Percentiles rank a stretch among this genome's conserved stretches.
phyloP scores from a whole-genome alignment of 2,797 vertebrate genomes.

The Neosilurus hyrtlii region DNA sequence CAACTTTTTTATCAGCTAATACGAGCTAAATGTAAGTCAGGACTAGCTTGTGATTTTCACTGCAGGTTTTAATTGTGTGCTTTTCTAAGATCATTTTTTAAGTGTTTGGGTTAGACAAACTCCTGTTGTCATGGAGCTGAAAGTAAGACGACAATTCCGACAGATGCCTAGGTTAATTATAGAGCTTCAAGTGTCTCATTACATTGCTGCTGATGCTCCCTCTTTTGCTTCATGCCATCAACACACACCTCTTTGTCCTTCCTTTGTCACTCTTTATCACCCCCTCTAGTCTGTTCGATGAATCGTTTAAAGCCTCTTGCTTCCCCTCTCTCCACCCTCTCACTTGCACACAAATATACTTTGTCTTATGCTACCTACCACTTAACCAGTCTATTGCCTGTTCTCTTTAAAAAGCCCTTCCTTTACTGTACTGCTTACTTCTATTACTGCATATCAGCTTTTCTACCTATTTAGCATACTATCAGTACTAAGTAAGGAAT shows the following conservation, averaged over 20 bases:
- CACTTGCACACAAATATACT: constrained; percentile 26
- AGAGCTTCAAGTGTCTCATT: constrained; percentile 39
- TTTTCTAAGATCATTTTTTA: constrained; percentile 1
- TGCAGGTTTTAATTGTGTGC: background rate
- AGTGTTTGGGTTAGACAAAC: background rate
- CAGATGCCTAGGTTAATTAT: constrained; percentile 47
- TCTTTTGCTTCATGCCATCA: constrained; percentile 27
- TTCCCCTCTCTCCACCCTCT: constrained; percentile 1
- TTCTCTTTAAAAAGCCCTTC: constrained; percentile 48
- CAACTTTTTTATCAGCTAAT: constrained; percentile 3
- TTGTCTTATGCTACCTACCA: constrained; percentile 39
- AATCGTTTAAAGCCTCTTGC: constrained; percentile 21
- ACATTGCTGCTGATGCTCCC: constrained; percentile 18
- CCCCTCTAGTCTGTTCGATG: constrained; percentile 10
- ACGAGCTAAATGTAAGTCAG: background rate
- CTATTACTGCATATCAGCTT: constrained; percentile 62
- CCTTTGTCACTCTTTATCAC: constrained; percentile 35
- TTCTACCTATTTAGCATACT: constrained; percentile 58
- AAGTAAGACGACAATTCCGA: constrained; percentile 22
- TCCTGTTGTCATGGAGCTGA: constrained; percentile 21
- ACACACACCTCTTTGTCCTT: constrained; percentile 25
- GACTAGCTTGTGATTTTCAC: constrained; percentile 1
- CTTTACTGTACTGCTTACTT: constrained; percentile 47
- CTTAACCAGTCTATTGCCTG: constrained; percentile 40
- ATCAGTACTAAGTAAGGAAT: constrained; percentile 22